Evolutionary conservation across 2,797 vertebrate species (phyloP), one percentile per base, ranked within the genome.

Genomic region (Glyptemys insculpta): DNA sequence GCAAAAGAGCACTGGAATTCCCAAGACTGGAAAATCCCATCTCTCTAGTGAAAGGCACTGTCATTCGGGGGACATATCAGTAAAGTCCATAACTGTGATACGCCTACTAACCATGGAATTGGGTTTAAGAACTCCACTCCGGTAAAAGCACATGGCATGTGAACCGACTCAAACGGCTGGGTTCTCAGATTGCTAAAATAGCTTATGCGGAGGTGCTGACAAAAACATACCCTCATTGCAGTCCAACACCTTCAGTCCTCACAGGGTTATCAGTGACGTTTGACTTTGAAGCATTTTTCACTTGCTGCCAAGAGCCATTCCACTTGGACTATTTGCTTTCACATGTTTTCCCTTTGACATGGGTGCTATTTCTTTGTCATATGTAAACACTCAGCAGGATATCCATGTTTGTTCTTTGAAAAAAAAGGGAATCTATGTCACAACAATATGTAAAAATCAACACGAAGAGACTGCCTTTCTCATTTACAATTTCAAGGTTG

Each of bases 281-380:
- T 50, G 94, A 96, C 93, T 90, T 89, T 1, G 0, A 83, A 96
- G 82, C 95, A 95, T 97, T 97, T 95, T 93, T 85, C 23, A 53
- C 90, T 44, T 1, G 18, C 94, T 97, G 97, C 97, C 97, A 97
- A 37, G 83, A 92, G 92, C 95, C 50, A 86, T 95, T 94, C 81
- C 94, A 93, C 53, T 14, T 10, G 34, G 88, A 82, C 94, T 95
- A 95, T 97, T 96, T 92, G 95, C 95, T 97, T 96, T 97, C 93
- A 12, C 96, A 90, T 97, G 96, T 96, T 97, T 97, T 97, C 96
- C 97, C 93, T 97, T 97, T 97, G 97, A 97, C 97, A 96, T 68
- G 89, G 96, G 95, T 97, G 96, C 96, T 97, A 97, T 97, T 97
- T 97, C 95, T 96, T 50, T n/a, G 94, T 93, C 23, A 76, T 49